Evolutionary conservation across 2,113 vertebrate genomes (phyloP).

Genomic region (Tiliqua scincoides): DNA sequence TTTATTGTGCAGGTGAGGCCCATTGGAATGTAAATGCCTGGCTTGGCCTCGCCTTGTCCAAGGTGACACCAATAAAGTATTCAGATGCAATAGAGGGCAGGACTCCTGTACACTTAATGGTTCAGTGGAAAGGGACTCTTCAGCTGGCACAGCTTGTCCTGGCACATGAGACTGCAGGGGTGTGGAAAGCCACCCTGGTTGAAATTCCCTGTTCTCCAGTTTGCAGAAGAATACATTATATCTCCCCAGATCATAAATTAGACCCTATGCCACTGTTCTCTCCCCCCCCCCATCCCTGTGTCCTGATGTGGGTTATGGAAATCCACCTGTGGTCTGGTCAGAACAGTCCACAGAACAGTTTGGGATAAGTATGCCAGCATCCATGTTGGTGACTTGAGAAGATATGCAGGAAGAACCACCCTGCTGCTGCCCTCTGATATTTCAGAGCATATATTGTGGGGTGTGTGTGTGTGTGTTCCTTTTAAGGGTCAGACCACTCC

Average conservation of each 20-base stretch:
- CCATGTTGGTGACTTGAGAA: constrained; percentile 1
- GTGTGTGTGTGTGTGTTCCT: neutral
- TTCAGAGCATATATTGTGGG: neutral
- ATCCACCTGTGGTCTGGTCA: neutral
- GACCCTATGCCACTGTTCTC: neutral
- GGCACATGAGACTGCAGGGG: neutral
- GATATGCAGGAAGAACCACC: neutral
- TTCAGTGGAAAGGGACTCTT: neutral
- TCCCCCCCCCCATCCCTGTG: neutral
- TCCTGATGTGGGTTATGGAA: neutral
- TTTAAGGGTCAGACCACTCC: neutral
- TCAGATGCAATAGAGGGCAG: neutral
- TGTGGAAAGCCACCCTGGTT: neutral
- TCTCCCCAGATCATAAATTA: neutral
- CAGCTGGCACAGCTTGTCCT: neutral
- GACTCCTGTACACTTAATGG: neutral
- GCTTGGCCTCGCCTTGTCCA: neutral
- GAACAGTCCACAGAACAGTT: neutral
- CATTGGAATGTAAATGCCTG: neutral
- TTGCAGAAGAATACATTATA: neutral
- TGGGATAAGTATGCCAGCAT: neutral
- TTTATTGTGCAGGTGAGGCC: neutral
- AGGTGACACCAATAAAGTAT: constrained; percentile 6
- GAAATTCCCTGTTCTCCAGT: neutral
- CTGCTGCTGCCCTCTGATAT: no score